Conservation (phyloP, 2,113 vertebrate species). For the Hemiprocne comata region DNA sequence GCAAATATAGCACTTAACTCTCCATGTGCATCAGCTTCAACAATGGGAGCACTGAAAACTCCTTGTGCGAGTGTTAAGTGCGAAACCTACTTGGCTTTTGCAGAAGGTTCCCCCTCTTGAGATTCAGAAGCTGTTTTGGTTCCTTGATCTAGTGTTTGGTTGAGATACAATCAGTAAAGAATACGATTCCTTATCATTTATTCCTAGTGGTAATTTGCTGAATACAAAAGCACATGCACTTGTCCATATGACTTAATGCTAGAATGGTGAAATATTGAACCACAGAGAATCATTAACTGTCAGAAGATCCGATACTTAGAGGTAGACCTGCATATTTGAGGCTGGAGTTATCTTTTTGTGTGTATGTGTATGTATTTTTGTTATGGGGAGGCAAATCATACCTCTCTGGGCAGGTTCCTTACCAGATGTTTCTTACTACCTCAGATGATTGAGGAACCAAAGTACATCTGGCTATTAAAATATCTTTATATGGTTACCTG, state of each 20-base stretch:
- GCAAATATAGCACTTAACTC: background rate
- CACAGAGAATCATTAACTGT: slow-evolving; percentile 27
- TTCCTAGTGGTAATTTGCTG: slow-evolving; percentile 39
- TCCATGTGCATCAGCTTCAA: background rate
- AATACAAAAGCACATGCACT: slow-evolving; percentile 47
- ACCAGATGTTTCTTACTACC: slow-evolving; percentile 72
- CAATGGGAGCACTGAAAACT: slow-evolving; percentile 2
- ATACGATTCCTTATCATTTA: slow-evolving; percentile 28
- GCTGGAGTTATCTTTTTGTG: slow-evolving; percentile 41
- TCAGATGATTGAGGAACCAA: slow-evolving; percentile 65
- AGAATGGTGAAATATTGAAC: slow-evolving; percentile 58
- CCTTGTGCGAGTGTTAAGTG: background rate
- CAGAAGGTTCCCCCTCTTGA: slow-evolving; percentile 16
- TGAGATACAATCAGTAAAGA: slow-evolving; percentile 26
- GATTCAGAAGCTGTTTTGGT: slow-evolving; percentile 60
- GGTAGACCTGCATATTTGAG: slow-evolving; percentile 24
- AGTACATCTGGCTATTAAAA: slow-evolving; percentile 73
- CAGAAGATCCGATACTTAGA: slow-evolving; percentile 40
- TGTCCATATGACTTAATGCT: slow-evolving; percentile 30
- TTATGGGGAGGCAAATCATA: slow-evolving; percentile 17
- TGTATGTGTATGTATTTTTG: background rate
- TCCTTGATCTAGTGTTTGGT: background rate
- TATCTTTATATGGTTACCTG: slow-evolving; percentile 61
- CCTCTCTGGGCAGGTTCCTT: slow-evolving; percentile 70
- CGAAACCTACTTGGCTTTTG: slow-evolving; percentile 34